These are phyloP conservation scores for Macrophya annulata DNA, from an alignment of 2,888 invertebrate species.

Conservation along the genomic window DNA sequence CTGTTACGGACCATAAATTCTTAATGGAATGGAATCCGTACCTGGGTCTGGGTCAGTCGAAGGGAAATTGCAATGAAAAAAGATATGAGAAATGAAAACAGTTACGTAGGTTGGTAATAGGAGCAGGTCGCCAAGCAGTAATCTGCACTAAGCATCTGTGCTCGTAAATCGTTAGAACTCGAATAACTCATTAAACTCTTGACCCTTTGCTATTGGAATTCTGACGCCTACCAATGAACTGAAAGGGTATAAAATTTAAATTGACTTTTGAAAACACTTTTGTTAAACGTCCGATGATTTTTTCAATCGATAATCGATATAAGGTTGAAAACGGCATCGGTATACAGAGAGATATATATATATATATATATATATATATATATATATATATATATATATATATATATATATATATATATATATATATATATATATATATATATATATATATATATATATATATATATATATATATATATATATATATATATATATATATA, in stretches of 20 bases:
- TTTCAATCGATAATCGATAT: background rate
- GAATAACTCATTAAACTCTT: slow-evolving; percentile 49
- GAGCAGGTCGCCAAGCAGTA: slow-evolving; percentile 44
- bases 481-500: no score
- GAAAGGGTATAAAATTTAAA: slow-evolving; percentile 4
- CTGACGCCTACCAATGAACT: slow-evolving; percentile 38
- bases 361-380: no score
- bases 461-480: no score
- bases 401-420: no score
- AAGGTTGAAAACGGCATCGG: background rate
- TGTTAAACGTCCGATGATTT: background rate
- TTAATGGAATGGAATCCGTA: slow-evolving; percentile 47
- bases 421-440: no score
- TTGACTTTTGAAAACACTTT: slow-evolving; percentile 20
- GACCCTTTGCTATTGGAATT: slow-evolving; percentile 43
- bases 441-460: no score
- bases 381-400: no score
- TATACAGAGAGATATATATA: background rate
- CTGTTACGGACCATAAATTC: slow-evolving; percentile 42
- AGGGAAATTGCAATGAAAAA: slow-evolving; percentile 49
- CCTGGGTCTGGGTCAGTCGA: slow-evolving; percentile 46
- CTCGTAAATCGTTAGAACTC: slow-evolving; percentile 48
- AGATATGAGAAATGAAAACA: slow-evolving; percentile 5
- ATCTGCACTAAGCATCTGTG: slow-evolving; percentile 49
- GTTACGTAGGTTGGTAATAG: background rate